Percentiles rank a stretch among this genome's conserved stretches.
Evolutionary conservation across 1,140 invertebrate species (phyloP).

Genomic region (Araneus ventricosus): DNA sequence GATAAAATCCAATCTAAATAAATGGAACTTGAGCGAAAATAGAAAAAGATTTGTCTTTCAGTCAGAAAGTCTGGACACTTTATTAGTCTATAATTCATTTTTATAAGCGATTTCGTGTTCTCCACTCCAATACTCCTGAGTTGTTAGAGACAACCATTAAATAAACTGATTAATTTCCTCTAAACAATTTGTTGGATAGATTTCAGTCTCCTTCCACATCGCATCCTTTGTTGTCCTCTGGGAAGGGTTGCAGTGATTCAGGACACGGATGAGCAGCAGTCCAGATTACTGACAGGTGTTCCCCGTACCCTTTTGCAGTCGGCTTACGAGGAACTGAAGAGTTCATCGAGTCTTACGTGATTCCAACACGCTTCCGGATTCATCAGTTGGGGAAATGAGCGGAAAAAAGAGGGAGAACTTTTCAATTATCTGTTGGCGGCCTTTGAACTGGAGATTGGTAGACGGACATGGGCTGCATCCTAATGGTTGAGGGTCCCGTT

Average conservation of each 20-base stretch:
- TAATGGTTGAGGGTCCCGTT: too few relatives aligned
- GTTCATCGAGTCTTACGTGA: not conserved
- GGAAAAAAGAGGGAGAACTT: not conserved
- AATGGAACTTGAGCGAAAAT: too few relatives aligned
- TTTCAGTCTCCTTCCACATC: not conserved
- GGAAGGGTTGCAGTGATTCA: not conserved
- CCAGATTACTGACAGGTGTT: constrained; percentile 11
- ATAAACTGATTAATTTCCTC: not conserved
- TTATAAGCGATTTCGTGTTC: too few relatives aligned
- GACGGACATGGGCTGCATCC: not conserved
- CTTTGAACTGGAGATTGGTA: not conserved
- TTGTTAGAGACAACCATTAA: not conserved
- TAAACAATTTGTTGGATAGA: not conserved
- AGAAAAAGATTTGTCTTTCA: too few relatives aligned
- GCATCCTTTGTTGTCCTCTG: not conserved
- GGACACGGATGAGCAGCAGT: not conserved
- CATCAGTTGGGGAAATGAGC: constrained; percentile 15
- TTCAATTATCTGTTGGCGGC: constrained; percentile 4
- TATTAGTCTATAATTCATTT: too few relatives aligned
- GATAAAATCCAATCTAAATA: too few relatives aligned
- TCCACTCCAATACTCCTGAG: too few relatives aligned
- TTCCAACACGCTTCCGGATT: constrained; percentile 14
- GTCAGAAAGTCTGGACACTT: too few relatives aligned
- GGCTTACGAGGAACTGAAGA: not conserved
- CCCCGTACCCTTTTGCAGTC: not conserved